Evolutionary conservation across 2,888 invertebrate species (phyloP).

Genomic region (Sphinx pinastri): DNA sequence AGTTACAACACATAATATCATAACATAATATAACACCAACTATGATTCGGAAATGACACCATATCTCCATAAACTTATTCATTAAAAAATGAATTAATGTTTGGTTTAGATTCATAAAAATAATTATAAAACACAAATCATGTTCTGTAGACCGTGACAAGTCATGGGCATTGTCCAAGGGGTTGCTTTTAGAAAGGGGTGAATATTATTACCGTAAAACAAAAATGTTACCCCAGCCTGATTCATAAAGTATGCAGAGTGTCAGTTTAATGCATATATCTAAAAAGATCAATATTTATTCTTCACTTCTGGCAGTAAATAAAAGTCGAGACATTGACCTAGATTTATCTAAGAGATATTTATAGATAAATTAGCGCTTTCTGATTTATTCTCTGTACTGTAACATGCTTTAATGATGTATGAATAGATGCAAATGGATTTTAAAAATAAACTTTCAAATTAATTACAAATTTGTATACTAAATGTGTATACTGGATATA

Average conservation of each 20-base stretch:
- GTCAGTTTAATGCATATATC: background rate
- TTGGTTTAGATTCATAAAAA: background rate
- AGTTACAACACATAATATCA: no score
- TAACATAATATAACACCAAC: no score
- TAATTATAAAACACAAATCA: slow-evolving; percentile 7
- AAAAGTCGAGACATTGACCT: slow-evolving; percentile 9
- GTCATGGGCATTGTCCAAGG: slow-evolving; percentile 11
- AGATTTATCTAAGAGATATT: background rate
- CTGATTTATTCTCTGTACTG: background rate
- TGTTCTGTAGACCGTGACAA: slow-evolving; percentile 6
- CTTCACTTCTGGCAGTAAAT: background rate
- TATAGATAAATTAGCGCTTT: background rate
- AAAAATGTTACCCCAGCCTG: slow-evolving; percentile 9
- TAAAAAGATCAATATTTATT: background rate
- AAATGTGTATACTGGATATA: no score
- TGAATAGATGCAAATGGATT: background rate
- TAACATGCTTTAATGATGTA: background rate
- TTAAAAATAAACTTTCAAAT: no score
- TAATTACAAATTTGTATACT: no score
- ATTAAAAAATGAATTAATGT: background rate
- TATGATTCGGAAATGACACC: no score
- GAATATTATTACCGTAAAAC: slow-evolving; percentile 37
- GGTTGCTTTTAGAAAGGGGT: slow-evolving; percentile 14
- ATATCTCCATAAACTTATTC: background rate
- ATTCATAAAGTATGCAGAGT: background rate